Evolutionary conservation across 35 echinoderm and acorn worm genomes (phyloP).

Genomic region (Hemicentrotus pulcherrimus): DNA sequence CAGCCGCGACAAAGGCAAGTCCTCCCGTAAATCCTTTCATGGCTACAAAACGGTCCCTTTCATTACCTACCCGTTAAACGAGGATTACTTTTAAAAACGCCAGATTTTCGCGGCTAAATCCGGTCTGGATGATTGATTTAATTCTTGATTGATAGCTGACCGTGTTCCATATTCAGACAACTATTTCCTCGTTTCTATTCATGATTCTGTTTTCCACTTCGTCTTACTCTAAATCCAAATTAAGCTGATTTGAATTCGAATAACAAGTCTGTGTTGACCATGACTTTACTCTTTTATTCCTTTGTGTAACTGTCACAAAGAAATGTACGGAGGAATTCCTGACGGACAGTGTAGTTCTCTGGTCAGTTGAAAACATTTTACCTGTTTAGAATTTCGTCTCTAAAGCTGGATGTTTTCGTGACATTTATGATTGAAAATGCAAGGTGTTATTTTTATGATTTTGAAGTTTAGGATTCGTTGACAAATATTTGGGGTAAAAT

Average conservation of each 20-base stretch:
- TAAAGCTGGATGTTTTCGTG: background rate
- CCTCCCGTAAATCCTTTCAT: background rate
- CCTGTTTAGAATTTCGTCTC: background rate
- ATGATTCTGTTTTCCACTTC: background rate
- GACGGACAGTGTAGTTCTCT: background rate
- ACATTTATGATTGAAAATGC: background rate
- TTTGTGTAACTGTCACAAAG: background rate
- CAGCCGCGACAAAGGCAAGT: background rate
- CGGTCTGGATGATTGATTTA: background rate
- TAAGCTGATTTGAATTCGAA: background rate
- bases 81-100: slow-evolving; percentile 1
- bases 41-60: background rate
- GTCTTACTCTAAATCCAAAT: background rate
- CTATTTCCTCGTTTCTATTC: background rate
- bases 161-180: background rate
- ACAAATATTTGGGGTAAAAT: too few species aligned
- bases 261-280: slow-evolving; percentile 3
- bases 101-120: background rate
- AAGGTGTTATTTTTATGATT: background rate
- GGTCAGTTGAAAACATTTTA: background rate
- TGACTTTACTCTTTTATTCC: background rate
- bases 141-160: background rate
- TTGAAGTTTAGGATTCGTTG: too few species aligned
- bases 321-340: background rate
- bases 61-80: background rate